Base-by-base conservation (phyloP, 2,888 invertebrate genomes). In the Tiphia femorata region DNA sequence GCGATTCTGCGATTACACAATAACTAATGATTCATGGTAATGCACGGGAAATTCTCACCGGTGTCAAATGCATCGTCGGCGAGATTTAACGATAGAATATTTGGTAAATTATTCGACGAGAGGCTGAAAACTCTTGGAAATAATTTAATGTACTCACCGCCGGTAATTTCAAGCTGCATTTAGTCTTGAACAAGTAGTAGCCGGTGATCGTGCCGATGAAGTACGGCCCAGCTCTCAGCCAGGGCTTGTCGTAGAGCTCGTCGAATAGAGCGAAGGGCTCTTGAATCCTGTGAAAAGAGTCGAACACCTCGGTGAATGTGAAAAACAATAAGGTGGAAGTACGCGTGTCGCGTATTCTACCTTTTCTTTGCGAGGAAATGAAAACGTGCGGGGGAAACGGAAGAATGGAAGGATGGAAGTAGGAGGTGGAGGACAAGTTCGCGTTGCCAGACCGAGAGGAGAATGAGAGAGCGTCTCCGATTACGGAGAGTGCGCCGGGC, bases 201-300 rank as follows among this genome's bases (percentile, higher is more conserved):
- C 93, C 94, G 4, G 91, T 88, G 29, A 89, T 84, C 87, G 93
- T 92, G 57, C 93, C 94, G 44, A 94, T 86, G 75, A 94, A 87
- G 80, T 93, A 94, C 7, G 93, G 91, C 6, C 93, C 93, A 19
- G 93, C 89, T 72, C 94, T 86, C 61, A 92, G 87, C 93, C 94
- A 94, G 6, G 94, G 94, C 74, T 93, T 94, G 82, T 93, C 93
- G 79, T 94, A 94, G 5, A 94, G 84, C 64, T 91, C 89, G 82
- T 93, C 92, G 81, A 94, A 93, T 75, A 93, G 88, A 65, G 92
- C 92, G 73, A 94, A 93, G 0, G 94, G 93, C 75, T 92, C 90
- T 69, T 93, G 90, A 54, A 94, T 91, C 67, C 91, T 83, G 55
- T 10, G n/a, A n/a, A n/a, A n/a, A n/a, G n/a, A n/a, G n/a, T n/a